These are phyloP conservation scores for Chrysocyon brachyurus DNA, from an alignment of 2,797 vertebrate genomes.

Conservation along the genomic window DNA sequence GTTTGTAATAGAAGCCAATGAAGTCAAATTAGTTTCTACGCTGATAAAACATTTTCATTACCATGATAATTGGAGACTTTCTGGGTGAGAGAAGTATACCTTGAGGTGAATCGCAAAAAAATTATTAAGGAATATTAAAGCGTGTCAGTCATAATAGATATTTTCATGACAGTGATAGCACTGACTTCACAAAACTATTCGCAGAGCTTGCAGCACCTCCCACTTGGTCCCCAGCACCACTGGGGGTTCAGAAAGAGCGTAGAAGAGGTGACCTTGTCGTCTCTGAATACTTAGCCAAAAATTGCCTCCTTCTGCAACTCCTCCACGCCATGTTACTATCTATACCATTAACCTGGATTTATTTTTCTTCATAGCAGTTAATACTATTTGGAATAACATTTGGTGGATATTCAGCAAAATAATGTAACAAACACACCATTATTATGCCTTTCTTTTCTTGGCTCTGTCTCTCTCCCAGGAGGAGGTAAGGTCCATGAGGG, in stretches of 20 bases:
- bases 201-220: too few relatives aligned
- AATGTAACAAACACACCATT: background rate
- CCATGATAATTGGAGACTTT: slow-evolving; percentile 33
- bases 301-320: background rate
- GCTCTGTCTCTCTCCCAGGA: background rate
- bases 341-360: background rate
- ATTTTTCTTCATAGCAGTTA: background rate
- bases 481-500: background rate
- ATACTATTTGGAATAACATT: background rate
- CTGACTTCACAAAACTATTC: background rate
- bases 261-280: background rate
- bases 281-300: background rate
- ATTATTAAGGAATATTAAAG: background rate
- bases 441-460: background rate
- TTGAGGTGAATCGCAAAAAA: slow-evolving; percentile 24
- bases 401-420: background rate
- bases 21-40: slow-evolving; percentile 24
- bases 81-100: slow-evolving; percentile 14
- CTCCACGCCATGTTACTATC: background rate
- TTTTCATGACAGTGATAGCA: background rate
- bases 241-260: background rate
- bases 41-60: slow-evolving; percentile 38
- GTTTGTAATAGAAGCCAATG: background rate
- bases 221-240: background rate
- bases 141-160: background rate